A percentile compares a stretch with the other conserved stretches of the same genome.
Evolutionary conservation across 2,113 vertebrate genomes (phyloP).

Genomic region (Amazona vittata): DNA sequence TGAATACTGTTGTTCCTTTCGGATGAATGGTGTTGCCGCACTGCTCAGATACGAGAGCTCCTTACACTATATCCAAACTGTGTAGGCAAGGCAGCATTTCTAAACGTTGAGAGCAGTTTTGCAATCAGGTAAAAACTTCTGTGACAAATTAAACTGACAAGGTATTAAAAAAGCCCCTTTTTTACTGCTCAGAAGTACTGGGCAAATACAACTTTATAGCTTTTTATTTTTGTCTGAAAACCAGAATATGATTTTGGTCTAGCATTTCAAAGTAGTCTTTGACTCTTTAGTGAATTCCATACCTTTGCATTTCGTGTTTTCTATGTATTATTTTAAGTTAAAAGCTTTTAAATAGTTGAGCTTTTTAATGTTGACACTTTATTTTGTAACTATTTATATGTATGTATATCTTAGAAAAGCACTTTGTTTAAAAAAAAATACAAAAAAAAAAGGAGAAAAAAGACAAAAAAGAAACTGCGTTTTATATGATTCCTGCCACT

Average conservation of each 20-base stretch:
- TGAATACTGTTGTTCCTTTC: not conserved
- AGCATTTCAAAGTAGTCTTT: conserved; percentile 78
- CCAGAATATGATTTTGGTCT: conserved; percentile 84
- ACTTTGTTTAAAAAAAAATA: conserved; percentile 90
- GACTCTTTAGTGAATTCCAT: conserved; percentile 80
- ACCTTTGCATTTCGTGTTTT: conserved; percentile 84
- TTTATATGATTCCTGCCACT: conserved; percentile 97
- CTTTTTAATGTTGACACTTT: conserved; percentile 94
- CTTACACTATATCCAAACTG: not conserved
- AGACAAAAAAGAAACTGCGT: conserved; percentile 76
- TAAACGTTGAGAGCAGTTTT: conserved; percentile 48
- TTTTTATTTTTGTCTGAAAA: conserved; percentile 74
- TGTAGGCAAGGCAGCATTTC: not conserved
- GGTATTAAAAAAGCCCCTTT: conserved; percentile 69
- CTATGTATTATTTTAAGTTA: conserved; percentile 85
- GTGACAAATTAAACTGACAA: conserved; percentile 72
- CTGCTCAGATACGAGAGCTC: not conserved
- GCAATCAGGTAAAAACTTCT: conserved; percentile 64
- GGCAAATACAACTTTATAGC: conserved; percentile 69
- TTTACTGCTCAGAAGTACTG: conserved; percentile 66
- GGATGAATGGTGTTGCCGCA: not conserved
- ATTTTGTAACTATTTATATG: conserved; percentile 94
- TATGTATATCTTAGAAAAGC: conserved; percentile 95
- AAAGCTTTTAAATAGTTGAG: conserved; percentile 85
- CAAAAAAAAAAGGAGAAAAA: conserved; percentile 54